Percentiles rank a stretch among this genome's conserved stretches.
These are phyloP conservation scores for Hybos culiciformis DNA, from an alignment of 2,888 invertebrate species.

Conservation along the genomic window DNA sequence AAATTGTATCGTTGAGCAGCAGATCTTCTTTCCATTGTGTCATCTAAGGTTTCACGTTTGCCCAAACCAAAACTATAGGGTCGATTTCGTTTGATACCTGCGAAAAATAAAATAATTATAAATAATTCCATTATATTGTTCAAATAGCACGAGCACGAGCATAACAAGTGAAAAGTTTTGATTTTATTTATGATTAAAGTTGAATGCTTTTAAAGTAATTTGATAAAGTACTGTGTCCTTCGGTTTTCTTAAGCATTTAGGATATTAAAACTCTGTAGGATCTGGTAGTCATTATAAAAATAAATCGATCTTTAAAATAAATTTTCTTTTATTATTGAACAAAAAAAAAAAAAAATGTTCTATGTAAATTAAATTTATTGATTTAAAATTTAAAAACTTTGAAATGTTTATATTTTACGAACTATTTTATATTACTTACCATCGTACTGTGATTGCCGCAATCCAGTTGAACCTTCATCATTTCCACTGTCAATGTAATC, in stretches of 20 bases:
- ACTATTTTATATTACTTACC: background rate
- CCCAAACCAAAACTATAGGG: conserved; percentile 55
- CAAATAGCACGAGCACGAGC: no score
- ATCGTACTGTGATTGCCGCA: background rate
- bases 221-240: background rate
- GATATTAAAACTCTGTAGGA: no score
- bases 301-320: no score
- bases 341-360: no score
- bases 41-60: conserved; percentile 37
- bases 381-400: background rate
- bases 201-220: background rate
- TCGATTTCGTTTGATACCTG: conserved; percentile 40
- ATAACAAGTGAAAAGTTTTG: no score
- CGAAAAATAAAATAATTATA: background rate
- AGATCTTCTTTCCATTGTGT: conserved; percentile 19
- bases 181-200: no score
- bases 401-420: background rate
- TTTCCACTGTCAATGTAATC: conserved; percentile 8
- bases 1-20: conserved; percentile 38
- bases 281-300: no score
- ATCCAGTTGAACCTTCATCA: background rate
- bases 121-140: no score
- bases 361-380: background rate
- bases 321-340: no score
- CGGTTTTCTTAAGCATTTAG: no score